These are phyloP conservation scores for Aspiorhynchus laticeps DNA, from an alignment of 2,113 vertebrate species.

Conservation along the genomic window DNA sequence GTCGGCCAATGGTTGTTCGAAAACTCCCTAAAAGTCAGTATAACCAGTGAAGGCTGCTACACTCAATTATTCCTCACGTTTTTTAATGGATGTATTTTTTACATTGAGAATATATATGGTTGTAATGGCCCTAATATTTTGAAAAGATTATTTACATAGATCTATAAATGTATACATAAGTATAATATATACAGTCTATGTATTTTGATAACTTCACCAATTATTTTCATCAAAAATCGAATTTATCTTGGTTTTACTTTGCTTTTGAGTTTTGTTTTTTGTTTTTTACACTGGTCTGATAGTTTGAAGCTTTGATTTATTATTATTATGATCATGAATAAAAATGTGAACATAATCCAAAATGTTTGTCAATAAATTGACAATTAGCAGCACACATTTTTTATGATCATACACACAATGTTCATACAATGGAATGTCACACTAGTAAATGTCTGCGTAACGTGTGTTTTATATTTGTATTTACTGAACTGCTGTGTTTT, in stretches of 20 bases:
- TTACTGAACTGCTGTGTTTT: not conserved
- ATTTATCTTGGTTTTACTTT: conserved; percentile 64
- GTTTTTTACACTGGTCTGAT: conserved; percentile 58
- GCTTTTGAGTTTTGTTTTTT: conserved; percentile 35
- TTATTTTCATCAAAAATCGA: conserved; percentile 51
- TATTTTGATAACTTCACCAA: conserved; percentile 70
- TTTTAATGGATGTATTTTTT: conserved; percentile 52
- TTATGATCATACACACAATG: not conserved
- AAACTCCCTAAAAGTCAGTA: conserved; percentile 30
- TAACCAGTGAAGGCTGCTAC: conserved; percentile 29
- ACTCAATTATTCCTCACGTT: conserved; percentile 27
- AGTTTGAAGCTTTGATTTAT: conserved; percentile 71
- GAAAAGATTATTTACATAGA: conserved; percentile 34
- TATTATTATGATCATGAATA: conserved; percentile 69
- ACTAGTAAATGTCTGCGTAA: not conserved
- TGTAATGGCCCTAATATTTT: conserved; percentile 55
- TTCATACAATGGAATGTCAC: not conserved
- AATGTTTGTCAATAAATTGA: conserved; percentile 64
- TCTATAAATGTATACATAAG: conserved; percentile 47
- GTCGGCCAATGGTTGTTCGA: not conserved
- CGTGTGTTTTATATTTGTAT: conserved; percentile 11
- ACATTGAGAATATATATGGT: conserved; percentile 43
- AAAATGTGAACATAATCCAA: conserved; percentile 64
- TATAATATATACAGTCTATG: conserved; percentile 54
- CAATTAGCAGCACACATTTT: conserved; percentile 50